phyloP scores from a whole-genome alignment of 2,113 vertebrate species.

The Piprites chloris region DNA sequence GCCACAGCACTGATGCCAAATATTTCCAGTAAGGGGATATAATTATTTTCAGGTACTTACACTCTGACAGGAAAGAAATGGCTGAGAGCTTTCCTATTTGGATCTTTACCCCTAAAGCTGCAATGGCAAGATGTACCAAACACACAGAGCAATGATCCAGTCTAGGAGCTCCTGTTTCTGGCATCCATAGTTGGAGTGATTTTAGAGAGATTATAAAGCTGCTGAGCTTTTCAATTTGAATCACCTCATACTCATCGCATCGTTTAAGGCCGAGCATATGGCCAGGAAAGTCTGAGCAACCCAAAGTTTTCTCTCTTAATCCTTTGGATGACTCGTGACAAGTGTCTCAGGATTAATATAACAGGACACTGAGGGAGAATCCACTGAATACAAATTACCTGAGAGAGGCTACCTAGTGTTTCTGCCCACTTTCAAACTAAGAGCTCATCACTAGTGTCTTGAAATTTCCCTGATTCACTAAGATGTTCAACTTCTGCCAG shows the following conservation, averaged over 20 bases:
- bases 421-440: background rate
- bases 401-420: background rate
- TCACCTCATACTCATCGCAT: constrained; percentile 18
- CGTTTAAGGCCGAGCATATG: constrained; percentile 36
- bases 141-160: background rate
- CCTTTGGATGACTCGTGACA: constrained; percentile 12
- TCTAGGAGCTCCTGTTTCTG: constrained; percentile 19
- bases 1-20: constrained; percentile 25
- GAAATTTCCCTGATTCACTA: background rate
- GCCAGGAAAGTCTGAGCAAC: constrained; percentile 19
- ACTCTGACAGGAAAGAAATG: constrained; percentile 21
- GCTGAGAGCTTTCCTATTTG: background rate
- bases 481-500: background rate
- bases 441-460: background rate
- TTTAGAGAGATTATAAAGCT: constrained; percentile 36
- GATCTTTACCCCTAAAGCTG: constrained; percentile 13
- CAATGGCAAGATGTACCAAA: background rate
- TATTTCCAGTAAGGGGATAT: constrained; percentile 39
- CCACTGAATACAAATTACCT: constrained; percentile 25
- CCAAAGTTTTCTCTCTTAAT: constrained; percentile 47
- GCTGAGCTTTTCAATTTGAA: constrained; percentile 48
- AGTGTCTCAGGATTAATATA: constrained; percentile 25
- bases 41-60: constrained; percentile 58
- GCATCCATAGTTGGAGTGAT: background rate
- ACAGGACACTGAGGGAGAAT: constrained; percentile 30